These are phyloP conservation scores for Brachionus rubens DNA, from an alignment of 1,140 invertebrate species.

Conservation along the genomic window DNA sequence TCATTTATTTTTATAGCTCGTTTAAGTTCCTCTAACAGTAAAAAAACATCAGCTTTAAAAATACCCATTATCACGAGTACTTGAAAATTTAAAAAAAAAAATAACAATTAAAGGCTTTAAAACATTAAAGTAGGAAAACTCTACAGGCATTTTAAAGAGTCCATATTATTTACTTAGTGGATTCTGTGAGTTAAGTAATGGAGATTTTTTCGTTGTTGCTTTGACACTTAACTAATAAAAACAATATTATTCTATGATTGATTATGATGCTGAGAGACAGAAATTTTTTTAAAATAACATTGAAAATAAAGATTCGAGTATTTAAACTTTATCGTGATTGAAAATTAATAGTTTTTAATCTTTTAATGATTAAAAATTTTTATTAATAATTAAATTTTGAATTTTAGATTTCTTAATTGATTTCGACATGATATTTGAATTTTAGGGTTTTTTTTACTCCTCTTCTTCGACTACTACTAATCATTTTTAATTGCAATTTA, in stretches of 20 bases:
- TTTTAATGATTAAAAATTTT: slow-evolving; percentile 23
- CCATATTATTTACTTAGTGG: slow-evolving; percentile 13
- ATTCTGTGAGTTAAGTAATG: slow-evolving; percentile 3
- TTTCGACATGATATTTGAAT: slow-evolving; percentile 23
- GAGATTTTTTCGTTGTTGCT: neutral
- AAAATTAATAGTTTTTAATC: slow-evolving; percentile 37
- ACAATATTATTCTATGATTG: slow-evolving; percentile 12
- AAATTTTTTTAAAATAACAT: too few relatives aligned
- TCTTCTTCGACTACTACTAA: too few relatives aligned
- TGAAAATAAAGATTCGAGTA: too few relatives aligned
- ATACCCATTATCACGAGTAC: too few relatives aligned
- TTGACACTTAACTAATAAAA: slow-evolving; percentile 11
- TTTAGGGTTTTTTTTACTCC: too few relatives aligned
- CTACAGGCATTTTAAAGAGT: neutral
- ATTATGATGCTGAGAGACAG: neutral
- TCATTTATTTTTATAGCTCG: slow-evolving; percentile 39
- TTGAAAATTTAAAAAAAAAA: too few relatives aligned
- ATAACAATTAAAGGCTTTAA: too few relatives aligned
- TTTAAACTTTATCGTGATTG: slow-evolving; percentile 5
- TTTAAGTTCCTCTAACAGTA: slow-evolving; percentile 2
- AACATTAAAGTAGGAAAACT: neutral
- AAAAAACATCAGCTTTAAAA: too few relatives aligned
- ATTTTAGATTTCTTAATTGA: slow-evolving; percentile 15
- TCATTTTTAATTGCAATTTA: too few relatives aligned
- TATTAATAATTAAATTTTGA: slow-evolving; percentile 22